Evolutionary conservation across 2,888 invertebrate genomes (phyloP).

Genomic region (Mesorhabditis sp.): DNA sequence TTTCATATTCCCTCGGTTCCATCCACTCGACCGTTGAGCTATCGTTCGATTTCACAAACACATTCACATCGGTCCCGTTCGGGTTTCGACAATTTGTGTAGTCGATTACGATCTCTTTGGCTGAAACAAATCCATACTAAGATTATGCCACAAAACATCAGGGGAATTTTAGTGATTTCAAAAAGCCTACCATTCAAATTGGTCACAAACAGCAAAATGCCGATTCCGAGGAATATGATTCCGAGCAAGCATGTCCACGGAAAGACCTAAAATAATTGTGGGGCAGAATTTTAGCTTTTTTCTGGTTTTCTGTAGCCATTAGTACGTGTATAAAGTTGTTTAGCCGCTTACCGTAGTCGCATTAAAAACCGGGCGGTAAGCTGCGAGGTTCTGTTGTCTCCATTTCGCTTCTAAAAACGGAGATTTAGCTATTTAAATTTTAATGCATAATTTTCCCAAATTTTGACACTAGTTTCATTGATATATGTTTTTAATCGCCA

Average conservation of each 20-base stretch:
- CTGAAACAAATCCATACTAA: conserved; percentile 21
- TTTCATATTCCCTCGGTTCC: conserved; percentile 12
- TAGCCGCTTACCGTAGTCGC: conserved; percentile 28
- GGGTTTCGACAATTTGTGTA: conserved; percentile 35
- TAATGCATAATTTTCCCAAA: too few relatives aligned
- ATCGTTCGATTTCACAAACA: background rate
- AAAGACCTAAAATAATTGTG: too few relatives aligned
- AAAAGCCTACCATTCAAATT: background rate
- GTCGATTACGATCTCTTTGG: conserved; percentile 28
- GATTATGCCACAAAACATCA: background rate
- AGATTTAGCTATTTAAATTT: too few relatives aligned
- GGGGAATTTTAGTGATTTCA: background rate
- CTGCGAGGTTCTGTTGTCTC: conserved; percentile 38
- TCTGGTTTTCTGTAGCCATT: too few relatives aligned
- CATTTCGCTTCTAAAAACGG: conserved; percentile 26
- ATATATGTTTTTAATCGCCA: too few relatives aligned
- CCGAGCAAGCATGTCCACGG: background rate
- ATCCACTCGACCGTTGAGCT: background rate
- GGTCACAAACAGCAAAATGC: background rate
- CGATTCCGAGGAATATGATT: background rate
- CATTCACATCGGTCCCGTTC: conserved; percentile 14
- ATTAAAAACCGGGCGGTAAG: conserved; percentile 34
- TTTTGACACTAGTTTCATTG: too few relatives aligned
- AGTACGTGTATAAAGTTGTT: too few relatives aligned
- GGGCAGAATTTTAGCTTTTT: too few relatives aligned